Conservation (phyloP, 2,888 invertebrate species). For the Cantharis rufa region DNA sequence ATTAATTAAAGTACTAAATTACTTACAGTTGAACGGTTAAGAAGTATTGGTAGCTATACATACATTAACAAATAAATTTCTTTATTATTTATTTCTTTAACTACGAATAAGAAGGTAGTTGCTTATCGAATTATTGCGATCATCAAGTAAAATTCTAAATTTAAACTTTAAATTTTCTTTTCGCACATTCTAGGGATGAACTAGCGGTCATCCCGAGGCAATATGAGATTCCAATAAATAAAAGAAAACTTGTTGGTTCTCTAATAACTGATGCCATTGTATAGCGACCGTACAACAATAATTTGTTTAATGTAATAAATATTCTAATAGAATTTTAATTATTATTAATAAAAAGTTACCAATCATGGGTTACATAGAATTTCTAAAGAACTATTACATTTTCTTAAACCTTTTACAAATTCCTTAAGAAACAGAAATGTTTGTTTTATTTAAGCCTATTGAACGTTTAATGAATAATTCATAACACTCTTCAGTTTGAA, state of each 20-base stretch:
- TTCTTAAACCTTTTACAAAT: neutral
- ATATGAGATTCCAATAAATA: neutral
- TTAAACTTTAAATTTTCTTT: neutral
- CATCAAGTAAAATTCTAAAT: neutral
- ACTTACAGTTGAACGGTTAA: neutral
- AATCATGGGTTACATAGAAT: neutral
- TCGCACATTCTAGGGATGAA: too few relatives aligned
- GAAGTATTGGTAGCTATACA: neutral
- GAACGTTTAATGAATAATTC: slow-evolving; percentile 40
- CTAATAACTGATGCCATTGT: too few relatives aligned
- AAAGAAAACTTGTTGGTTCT: neutral
- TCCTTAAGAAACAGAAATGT: slow-evolving; percentile 7
- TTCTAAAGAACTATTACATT: neutral
- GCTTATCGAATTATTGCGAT: neutral
- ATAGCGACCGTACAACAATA: too few relatives aligned
- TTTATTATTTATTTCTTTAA: neutral
- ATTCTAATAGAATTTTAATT: too few relatives aligned
- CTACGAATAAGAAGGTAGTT: neutral
- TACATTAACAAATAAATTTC: neutral
- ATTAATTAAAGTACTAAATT: neutral
- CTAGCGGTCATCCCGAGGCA: neutral
- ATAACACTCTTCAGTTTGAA: slow-evolving; percentile 17
- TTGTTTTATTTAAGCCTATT: slow-evolving; percentile 31
- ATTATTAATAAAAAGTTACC: neutral
- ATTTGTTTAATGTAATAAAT: too few relatives aligned